Percentiles rank a stretch among this genome's conserved stretches.
Evolutionary conservation across 2,888 invertebrate genomes (phyloP).

Genomic region (Taphrorychus bicolor): DNA sequence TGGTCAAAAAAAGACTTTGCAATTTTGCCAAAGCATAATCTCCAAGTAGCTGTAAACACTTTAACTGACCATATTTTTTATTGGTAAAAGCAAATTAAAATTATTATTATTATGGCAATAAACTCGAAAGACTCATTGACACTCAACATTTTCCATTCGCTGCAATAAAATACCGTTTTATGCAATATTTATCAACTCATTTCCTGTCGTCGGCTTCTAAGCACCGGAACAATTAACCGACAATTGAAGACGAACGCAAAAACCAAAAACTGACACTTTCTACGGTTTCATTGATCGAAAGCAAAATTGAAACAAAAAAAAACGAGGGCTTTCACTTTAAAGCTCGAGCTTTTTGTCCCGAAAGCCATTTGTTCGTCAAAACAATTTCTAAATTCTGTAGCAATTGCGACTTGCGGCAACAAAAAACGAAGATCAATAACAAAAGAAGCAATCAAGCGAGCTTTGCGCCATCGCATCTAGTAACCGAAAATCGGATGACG

Average conservation of each 20-base stretch:
- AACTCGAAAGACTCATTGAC: not conserved
- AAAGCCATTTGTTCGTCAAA: conserved; percentile 14
- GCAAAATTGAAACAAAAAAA: conserved; percentile 10
- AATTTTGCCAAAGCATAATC: too few relatives aligned
- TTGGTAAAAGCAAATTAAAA: too few relatives aligned
- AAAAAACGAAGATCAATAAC: conserved; percentile 29
- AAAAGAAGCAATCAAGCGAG: conserved; percentile 25
- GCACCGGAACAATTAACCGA: not conserved
- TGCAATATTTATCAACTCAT: not conserved
- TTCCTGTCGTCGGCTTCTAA: not conserved
- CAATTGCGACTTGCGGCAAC: conserved; percentile 16
- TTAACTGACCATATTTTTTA: too few relatives aligned
- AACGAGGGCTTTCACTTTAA: conserved; percentile 18
- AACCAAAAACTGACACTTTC: conserved; percentile 14
- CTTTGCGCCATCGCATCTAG: conserved; percentile 16
- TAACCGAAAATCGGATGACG: conserved; percentile 33
- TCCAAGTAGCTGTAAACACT: too few relatives aligned
- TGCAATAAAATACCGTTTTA: not conserved
- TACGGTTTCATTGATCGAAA: conserved; percentile 9
- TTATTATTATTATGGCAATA: too few relatives aligned
- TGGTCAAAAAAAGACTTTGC: too few relatives aligned
- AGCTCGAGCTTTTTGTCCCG: conserved; percentile 5
- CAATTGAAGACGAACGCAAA: not conserved
- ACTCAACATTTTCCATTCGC: not conserved
- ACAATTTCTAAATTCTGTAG: conserved; percentile 17